Percentiles rank a stretch among this genome's conserved stretches.
phyloP scores from a whole-genome alignment of 2,888 invertebrate species.

The Diarsia mendica region DNA sequence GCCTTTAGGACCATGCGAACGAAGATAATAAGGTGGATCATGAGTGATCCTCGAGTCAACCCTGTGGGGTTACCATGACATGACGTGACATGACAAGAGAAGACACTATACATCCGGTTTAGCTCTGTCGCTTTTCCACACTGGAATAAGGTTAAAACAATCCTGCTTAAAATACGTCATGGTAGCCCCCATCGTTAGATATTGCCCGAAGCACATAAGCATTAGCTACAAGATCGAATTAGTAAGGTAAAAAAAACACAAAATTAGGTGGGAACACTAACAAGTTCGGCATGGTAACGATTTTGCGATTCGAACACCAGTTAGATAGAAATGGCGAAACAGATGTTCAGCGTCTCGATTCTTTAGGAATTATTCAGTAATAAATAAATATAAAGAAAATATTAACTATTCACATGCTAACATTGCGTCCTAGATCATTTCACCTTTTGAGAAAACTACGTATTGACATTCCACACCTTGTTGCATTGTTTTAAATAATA shows the following conservation, averaged over 20 bases:
- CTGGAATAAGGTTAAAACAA: too few species aligned
- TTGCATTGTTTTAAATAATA: slow-evolving; percentile 41
- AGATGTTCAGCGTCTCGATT: slow-evolving; percentile 14
- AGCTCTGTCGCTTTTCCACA: too few species aligned
- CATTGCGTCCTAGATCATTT: slow-evolving; percentile 47
- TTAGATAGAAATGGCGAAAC: slow-evolving; percentile 36
- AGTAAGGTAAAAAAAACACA: neutral
- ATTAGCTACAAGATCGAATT: neutral
- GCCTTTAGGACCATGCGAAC: neutral
- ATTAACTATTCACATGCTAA: slow-evolving; percentile 33
- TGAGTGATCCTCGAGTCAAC: neutral
- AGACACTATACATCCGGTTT: too few species aligned
- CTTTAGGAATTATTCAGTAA: slow-evolving; percentile 18
- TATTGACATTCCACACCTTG: slow-evolving; percentile 57
- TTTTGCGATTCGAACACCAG: neutral
- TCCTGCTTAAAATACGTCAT: too few species aligned
- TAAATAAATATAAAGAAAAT: slow-evolving; percentile 3
- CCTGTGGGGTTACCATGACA: too few species aligned
- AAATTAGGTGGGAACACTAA: neutral
- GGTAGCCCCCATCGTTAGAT: neutral
- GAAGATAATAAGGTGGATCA: neutral
- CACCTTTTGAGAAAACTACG: slow-evolving; percentile 39
- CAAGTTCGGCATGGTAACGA: neutral
- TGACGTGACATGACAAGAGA: too few species aligned
- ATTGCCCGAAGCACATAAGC: neutral